phyloP scores from a whole-genome alignment of 2,797 vertebrate genomes.

The Phrynocephalus guinanensis region DNA sequence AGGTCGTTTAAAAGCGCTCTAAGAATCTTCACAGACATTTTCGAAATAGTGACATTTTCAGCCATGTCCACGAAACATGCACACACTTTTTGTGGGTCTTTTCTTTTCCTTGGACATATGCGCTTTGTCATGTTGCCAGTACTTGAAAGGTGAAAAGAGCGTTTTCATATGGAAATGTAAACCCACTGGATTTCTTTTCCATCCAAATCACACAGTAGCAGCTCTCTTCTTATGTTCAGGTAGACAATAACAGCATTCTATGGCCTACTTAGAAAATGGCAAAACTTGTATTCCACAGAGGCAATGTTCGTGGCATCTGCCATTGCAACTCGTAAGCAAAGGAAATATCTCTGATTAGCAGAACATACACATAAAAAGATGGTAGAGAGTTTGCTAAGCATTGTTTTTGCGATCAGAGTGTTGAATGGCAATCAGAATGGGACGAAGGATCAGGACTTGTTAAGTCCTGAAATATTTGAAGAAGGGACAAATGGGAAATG shows the following conservation, averaged over 20 bases:
- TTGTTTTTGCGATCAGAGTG: background rate
- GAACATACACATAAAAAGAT: background rate
- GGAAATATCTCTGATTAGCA: background rate
- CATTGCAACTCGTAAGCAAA: background rate
- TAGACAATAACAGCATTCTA: background rate
- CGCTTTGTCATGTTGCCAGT: background rate
- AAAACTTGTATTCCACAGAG: background rate
- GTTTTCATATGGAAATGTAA: background rate
- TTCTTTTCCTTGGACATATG: background rate
- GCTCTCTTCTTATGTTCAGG: background rate
- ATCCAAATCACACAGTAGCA: background rate
- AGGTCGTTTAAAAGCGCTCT: too few relatives aligned
- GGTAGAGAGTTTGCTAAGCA: background rate
- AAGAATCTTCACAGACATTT: too few relatives aligned
- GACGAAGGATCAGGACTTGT: background rate
- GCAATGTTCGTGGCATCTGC: background rate
- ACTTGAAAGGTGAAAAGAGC: background rate
- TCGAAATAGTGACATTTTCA: too few relatives aligned
- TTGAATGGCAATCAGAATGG: background rate
- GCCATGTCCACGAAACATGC: too few relatives aligned
- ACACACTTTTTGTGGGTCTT: too few relatives aligned
- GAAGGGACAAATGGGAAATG: slow-evolving; percentile 22
- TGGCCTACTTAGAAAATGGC: background rate
- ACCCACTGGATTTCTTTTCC: background rate
- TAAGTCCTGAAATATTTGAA: background rate